A percentile compares a stretch with the other conserved stretches of the same genome.
Conservation (phyloP, 1,140 invertebrate genomes). For the Tigriopus japonicus region DNA sequence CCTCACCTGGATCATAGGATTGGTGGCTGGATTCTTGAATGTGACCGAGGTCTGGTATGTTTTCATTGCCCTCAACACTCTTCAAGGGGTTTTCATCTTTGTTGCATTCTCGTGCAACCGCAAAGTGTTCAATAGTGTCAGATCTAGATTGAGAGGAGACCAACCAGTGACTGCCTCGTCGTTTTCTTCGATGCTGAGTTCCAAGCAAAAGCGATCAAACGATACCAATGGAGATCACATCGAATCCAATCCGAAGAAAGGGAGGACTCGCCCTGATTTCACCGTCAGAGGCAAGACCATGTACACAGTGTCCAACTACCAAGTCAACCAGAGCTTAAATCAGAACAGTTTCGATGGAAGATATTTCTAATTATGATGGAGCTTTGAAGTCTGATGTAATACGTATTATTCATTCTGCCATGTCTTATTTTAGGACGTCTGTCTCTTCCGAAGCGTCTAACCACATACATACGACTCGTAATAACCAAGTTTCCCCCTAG, state of each 20-base stretch:
- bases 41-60: constrained; percentile 29
- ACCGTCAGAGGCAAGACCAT: not conserved
- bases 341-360: not conserved
- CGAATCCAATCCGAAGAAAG: not conserved
- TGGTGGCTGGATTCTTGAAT: constrained; percentile 30
- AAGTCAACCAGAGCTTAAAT: not conserved
- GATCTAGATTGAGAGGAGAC: not conserved
- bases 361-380: not conserved
- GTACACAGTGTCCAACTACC: not conserved
- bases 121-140: not conserved
- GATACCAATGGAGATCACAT: not conserved
- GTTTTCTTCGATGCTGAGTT: not conserved
- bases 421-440: no score
- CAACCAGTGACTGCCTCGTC: not conserved
- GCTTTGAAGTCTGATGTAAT: no score
- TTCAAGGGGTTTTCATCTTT: constrained; percentile 39
- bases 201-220: not conserved
- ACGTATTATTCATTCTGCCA: no score
- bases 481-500: no score
- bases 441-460: no score
- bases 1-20: constrained; percentile 32
- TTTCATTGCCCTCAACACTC: constrained; percentile 35
- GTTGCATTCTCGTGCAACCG: constrained; percentile 34
- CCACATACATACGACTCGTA: no score
- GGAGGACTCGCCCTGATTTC: not conserved